A percentile compares a stretch with the other conserved stretches of the same genome.
phyloP scores from a whole-genome alignment of 2,113 vertebrate genomes.

The Tursiops truncatus region DNA sequence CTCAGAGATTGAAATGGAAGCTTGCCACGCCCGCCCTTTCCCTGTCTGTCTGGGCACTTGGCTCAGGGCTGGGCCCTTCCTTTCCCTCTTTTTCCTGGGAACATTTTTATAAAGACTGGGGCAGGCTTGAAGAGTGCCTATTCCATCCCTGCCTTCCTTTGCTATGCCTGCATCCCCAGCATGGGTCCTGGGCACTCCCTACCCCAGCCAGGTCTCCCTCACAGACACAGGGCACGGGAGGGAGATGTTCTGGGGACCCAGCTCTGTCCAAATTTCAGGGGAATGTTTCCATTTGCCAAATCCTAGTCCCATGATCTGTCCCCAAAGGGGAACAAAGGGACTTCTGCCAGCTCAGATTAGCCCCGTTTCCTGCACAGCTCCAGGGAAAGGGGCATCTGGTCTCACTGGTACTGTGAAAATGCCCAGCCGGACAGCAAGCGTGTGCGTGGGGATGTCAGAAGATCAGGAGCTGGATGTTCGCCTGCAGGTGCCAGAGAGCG shows the following conservation, averaged over 20 bases:
- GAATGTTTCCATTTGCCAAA: constrained; percentile 75
- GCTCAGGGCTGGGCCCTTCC: constrained; percentile 52
- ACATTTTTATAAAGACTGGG: constrained; percentile 60
- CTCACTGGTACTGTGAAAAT: constrained; percentile 75
- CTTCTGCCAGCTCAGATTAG: constrained; percentile 54
- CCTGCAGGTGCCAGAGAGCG: constrained; percentile 64
- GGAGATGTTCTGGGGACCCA: neutral
- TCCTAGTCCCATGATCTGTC: constrained; percentile 61
- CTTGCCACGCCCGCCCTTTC: constrained; percentile 30
- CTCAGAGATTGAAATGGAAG: constrained; percentile 42
- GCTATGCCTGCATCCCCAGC: constrained; percentile 29
- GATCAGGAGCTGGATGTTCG: constrained; percentile 24
- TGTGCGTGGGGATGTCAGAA: neutral
- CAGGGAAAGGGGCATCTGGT: constrained; percentile 50
- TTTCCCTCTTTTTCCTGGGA: constrained; percentile 65
- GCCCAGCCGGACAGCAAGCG: constrained; percentile 6
- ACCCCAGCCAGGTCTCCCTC: neutral
- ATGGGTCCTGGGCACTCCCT: neutral
- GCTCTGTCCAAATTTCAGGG: constrained; percentile 59
- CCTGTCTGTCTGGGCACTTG: constrained; percentile 37
- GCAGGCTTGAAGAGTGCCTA: constrained; percentile 55
- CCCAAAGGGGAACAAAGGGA: constrained; percentile 76
- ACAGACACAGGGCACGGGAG: neutral
- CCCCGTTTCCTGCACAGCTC: constrained; percentile 21
- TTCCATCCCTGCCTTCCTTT: constrained; percentile 64